These are phyloP conservation scores for Myzus persicae DNA, from an alignment of 1,140 invertebrate species.

Conservation along the genomic window DNA sequence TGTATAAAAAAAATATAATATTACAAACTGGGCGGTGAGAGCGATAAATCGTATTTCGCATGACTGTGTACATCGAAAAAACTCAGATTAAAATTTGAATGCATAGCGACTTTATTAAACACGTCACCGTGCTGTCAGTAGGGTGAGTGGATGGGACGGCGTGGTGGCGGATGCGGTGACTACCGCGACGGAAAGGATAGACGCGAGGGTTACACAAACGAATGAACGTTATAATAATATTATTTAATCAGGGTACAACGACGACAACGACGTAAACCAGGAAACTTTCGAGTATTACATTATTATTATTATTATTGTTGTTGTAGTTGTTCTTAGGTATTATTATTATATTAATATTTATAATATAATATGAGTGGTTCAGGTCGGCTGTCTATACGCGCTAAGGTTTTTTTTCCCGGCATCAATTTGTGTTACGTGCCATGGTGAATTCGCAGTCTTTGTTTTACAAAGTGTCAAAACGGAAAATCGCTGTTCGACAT, in stretches of 20 bases:
- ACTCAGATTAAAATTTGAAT: conserved; percentile 22
- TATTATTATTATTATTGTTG: background rate
- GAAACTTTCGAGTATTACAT: background rate
- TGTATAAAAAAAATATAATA: background rate
- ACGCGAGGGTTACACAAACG: background rate
- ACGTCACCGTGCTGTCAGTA: background rate
- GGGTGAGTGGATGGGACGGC: background rate
- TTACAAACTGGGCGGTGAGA: background rate
- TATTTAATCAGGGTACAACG: background rate
- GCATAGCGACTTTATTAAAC: background rate
- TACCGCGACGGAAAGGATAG: background rate
- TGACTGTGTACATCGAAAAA: background rate
- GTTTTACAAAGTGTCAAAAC: background rate
- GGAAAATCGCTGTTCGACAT: background rate
- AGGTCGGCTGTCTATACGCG: background rate
- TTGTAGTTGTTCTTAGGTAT: background rate
- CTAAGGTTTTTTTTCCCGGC: background rate
- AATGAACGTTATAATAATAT: conserved; percentile 8
- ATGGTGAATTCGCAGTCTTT: background rate
- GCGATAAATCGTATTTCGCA: background rate
- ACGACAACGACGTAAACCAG: background rate
- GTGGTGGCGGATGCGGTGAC: background rate
- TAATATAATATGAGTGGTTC: background rate
- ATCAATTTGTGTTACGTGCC: background rate
- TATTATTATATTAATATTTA: background rate